These are phyloP conservation scores for Rynchops niger DNA, from an alignment of 2,113 vertebrate genomes.

Conservation along the genomic window DNA sequence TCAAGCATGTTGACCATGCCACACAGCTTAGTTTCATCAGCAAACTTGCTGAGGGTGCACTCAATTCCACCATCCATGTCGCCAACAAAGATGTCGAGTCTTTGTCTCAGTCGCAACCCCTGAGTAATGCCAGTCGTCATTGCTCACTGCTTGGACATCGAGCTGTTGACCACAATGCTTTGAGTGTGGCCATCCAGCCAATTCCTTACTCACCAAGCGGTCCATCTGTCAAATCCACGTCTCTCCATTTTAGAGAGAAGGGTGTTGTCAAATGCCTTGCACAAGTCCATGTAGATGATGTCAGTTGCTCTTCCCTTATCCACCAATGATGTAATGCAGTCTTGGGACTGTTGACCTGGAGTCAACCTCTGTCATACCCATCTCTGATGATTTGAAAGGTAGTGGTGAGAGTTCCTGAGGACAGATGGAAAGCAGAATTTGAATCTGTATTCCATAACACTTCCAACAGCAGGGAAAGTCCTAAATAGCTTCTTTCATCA, in stretches of 20 bases:
- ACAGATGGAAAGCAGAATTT: not conserved
- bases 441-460: not conserved
- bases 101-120: not conserved
- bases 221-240: not conserved
- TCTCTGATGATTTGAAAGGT: not conserved
- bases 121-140: not conserved
- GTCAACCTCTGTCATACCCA: not conserved
- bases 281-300: not conserved
- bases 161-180: not conserved
- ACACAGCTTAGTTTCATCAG: not conserved
- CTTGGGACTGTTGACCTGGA: not conserved
- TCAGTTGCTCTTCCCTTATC: not conserved
- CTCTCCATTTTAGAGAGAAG: not conserved
- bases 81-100: not conserved
- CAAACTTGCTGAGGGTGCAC: not conserved
- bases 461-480: not conserved
- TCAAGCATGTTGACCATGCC: not conserved
- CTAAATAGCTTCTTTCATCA: constrained; percentile 38
- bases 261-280: not conserved
- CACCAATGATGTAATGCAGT: not conserved
- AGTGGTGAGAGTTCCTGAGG: not conserved
- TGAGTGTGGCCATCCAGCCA: not conserved
- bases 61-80: not conserved
- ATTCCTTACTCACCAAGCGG: not conserved
- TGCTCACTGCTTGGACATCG: not conserved